phyloP scores from a whole-genome alignment of 2,888 invertebrate genomes.

The Xanthia togata region DNA sequence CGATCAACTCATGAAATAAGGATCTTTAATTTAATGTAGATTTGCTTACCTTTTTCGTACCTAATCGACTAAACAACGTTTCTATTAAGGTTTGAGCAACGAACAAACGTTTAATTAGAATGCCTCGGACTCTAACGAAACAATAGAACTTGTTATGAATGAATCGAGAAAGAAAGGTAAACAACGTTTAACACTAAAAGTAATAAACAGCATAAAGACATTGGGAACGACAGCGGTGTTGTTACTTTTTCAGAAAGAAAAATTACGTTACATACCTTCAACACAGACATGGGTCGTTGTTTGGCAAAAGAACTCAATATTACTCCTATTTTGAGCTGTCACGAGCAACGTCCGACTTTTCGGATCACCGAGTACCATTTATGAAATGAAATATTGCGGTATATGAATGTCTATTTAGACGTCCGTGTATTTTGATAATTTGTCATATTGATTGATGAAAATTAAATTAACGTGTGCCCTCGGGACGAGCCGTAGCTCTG shows the following conservation, averaged over 20 bases:
- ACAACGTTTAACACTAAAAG: conserved; percentile 25
- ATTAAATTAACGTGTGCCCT: conserved; percentile 54
- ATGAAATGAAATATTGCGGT: conserved; percentile 51
- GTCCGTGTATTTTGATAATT: conserved; percentile 51
- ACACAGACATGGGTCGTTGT: conserved; percentile 63
- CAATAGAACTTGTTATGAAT: conserved; percentile 8
- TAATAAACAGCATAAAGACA: conserved; percentile 32
- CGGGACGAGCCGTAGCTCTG: conserved; percentile 31
- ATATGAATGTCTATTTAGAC: conserved; percentile 41
- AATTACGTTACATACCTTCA: conserved; percentile 52
- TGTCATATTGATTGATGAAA: conserved; percentile 62
- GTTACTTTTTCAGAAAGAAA: conserved; percentile 53
- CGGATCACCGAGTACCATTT: conserved; percentile 59
- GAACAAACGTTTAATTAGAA: conserved; percentile 1
- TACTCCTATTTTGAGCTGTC: conserved; percentile 64
- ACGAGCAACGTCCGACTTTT: conserved; percentile 62
- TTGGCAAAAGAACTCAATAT: conserved; percentile 58
- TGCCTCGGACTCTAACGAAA: background rate
- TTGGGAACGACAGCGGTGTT: conserved; percentile 31
- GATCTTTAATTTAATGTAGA: conserved; percentile 53
- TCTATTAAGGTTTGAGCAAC: conserved; percentile 5
- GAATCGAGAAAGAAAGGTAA: conserved; percentile 28
- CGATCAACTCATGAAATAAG: conserved; percentile 64
- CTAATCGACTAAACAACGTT: conserved; percentile 6
- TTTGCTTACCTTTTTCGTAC: conserved; percentile 43